A percentile compares a stretch with the other conserved stretches of the same genome.
These are phyloP conservation scores for Pseudomyrmex pallidus DNA, from an alignment of 1,140 invertebrate species.

Conservation along the genomic window DNA sequence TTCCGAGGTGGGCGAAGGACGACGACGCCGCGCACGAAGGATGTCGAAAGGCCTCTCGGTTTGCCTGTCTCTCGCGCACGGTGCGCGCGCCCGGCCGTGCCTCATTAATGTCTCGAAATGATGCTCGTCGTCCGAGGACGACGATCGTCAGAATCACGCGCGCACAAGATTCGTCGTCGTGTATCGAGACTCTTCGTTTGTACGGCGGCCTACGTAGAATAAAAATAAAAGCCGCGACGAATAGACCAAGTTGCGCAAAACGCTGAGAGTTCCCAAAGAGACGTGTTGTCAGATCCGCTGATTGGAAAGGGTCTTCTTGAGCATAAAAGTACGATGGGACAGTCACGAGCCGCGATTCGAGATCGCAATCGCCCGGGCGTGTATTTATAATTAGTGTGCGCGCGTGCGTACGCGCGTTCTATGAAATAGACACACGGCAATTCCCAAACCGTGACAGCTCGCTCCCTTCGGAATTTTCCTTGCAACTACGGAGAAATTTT, in stretches of 20 bases:
- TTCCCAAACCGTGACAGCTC: constrained; percentile 16
- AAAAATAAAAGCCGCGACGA: constrained; percentile 37
- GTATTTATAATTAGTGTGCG: constrained; percentile 6
- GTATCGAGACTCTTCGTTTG: constrained; percentile 31
- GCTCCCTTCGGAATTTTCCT: not conserved
- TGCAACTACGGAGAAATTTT: not conserved
- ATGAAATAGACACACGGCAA: constrained; percentile 28
- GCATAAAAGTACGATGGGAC: constrained; percentile 37
- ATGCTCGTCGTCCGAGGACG: constrained; percentile 54
- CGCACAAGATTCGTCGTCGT: not conserved
- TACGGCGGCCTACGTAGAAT: not conserved
- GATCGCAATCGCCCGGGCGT: constrained; percentile 36
- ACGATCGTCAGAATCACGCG: constrained; percentile 43
- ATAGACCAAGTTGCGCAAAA: constrained; percentile 46
- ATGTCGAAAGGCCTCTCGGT: constrained; percentile 67
- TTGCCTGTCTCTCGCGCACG: constrained; percentile 63
- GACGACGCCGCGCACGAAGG: constrained; percentile 62
- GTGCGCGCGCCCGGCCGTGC: constrained; percentile 39
- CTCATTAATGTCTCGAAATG: constrained; percentile 69
- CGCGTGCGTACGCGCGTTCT: not conserved
- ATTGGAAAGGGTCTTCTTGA: constrained; percentile 31
- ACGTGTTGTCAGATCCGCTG: constrained; percentile 46
- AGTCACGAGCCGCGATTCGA: constrained; percentile 40
- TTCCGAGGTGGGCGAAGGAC: constrained; percentile 69
- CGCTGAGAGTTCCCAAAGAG: constrained; percentile 38